Evolutionary conservation across 2,888 invertebrate species (phyloP).

Genomic region (Myopa testacea): DNA sequence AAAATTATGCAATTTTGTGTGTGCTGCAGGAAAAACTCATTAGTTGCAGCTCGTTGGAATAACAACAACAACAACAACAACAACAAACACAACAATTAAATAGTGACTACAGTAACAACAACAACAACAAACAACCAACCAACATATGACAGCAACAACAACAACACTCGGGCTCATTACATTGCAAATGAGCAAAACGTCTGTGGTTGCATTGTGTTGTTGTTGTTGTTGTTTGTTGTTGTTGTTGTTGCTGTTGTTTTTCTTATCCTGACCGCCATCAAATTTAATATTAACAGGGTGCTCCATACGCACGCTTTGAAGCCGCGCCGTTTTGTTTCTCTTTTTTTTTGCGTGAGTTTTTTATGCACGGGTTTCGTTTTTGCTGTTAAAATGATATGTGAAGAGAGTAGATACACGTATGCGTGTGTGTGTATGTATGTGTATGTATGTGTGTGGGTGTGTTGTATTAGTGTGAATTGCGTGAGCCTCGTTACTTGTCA

Average conservation of each 20-base stretch:
- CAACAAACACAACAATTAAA: neutral
- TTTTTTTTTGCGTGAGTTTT: neutral
- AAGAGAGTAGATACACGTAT: too few relatives aligned
- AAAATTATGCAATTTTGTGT: neutral
- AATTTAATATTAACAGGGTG: constrained; percentile 8
- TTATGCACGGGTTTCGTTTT: neutral
- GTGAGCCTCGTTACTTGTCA: constrained; percentile 14
- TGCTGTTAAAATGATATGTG: neutral
- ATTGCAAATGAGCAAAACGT: constrained; percentile 15
- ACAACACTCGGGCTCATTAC: constrained; percentile 1
- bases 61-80: constrained; percentile 2
- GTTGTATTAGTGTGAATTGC: constrained; percentile 4
- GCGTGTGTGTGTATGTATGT: too few relatives aligned
- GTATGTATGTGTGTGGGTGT: neutral
- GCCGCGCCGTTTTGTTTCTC: neutral
- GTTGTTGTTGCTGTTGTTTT: neutral
- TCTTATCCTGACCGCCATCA: constrained; percentile 1
- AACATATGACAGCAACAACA: neutral
- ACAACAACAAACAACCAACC: neutral
- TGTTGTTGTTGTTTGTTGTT: neutral
- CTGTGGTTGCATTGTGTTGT: neutral
- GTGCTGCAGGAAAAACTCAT: constrained; percentile 18
- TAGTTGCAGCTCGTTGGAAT: constrained; percentile 1
- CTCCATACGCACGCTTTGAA: neutral
- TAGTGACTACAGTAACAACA: too few relatives aligned